Evolutionary conservation across 2,113 vertebrate genomes (phyloP).

Genomic region (Pimephales promelas): DNA sequence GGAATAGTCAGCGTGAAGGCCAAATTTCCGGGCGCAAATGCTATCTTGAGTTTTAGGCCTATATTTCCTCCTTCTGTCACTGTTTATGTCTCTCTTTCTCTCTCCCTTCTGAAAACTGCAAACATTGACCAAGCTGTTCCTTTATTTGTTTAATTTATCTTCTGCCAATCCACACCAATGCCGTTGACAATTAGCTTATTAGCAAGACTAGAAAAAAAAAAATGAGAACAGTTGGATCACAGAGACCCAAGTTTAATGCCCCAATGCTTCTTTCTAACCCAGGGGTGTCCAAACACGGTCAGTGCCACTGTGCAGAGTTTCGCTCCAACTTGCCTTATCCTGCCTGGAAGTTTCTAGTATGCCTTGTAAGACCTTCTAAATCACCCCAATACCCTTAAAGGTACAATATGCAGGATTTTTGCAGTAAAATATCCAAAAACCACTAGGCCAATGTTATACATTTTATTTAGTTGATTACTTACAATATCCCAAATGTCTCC

Average conservation of each 20-base stretch:
- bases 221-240: neutral
- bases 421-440: no score
- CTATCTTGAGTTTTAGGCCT: conserved; percentile 2
- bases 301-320: no score
- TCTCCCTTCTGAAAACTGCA: conserved; percentile 6
- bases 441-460: no score
- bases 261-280: neutral
- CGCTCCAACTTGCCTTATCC: no score
- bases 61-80: conserved; percentile 15
- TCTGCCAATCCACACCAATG: conserved; percentile 34
- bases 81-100: conserved; percentile 30
- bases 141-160: conserved; percentile 22
- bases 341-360: no score
- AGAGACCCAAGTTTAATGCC: neutral
- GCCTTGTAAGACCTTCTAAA: no score
- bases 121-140: conserved; percentile 43
- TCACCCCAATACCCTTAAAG: no score
- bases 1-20: conserved; percentile 28
- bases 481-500: no score
- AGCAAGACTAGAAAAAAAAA: conserved; percentile 24
- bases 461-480: no score
- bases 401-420: no score
- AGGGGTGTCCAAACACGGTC: no score
- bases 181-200: conserved; percentile 53
- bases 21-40: conserved; percentile 26